Evolutionary conservation across 2,797 vertebrate genomes (phyloP).

Genomic region (Triplophysa yarkandensis): DNA sequence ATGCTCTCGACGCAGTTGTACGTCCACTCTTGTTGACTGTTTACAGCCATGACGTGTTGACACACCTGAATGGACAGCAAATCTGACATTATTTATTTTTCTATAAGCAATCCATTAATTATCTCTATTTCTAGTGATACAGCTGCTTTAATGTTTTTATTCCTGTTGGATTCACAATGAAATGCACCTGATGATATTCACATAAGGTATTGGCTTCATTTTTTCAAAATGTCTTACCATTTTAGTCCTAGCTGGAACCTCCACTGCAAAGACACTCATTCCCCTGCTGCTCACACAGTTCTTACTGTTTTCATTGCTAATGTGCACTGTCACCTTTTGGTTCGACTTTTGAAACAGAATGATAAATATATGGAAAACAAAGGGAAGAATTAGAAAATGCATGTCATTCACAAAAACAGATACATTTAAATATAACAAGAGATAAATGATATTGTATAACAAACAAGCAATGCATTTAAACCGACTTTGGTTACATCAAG

Average conservation of each 20-base stretch:
- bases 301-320: constrained; percentile 88
- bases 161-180: background rate
- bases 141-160: too few relatives aligned
- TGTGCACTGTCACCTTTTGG: constrained; percentile 85
- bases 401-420: too few relatives aligned
- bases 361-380: constrained; percentile 17
- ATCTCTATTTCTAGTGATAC: too few relatives aligned
- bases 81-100: constrained; percentile 7
- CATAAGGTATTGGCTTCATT: background rate
- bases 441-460: too few relatives aligned
- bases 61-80: constrained; percentile 77
- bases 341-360: constrained; percentile 75
- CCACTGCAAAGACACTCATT: constrained; percentile 86
- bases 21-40: constrained; percentile 85
- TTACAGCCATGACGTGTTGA: constrained; percentile 86
- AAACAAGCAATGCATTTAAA: background rate
- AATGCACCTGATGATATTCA: background rate
- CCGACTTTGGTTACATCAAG: background rate
- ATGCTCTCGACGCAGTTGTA: constrained; percentile 85
- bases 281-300: constrained; percentile 88
- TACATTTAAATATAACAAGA: too few relatives aligned
- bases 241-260: constrained; percentile 85
- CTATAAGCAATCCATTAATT: too few relatives aligned
- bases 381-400: background rate
- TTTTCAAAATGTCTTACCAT: constrained; percentile 74